These are phyloP conservation scores for Digitonthophagus gazella DNA, from an alignment of 2,888 invertebrate genomes.

Conservation along the genomic window DNA sequence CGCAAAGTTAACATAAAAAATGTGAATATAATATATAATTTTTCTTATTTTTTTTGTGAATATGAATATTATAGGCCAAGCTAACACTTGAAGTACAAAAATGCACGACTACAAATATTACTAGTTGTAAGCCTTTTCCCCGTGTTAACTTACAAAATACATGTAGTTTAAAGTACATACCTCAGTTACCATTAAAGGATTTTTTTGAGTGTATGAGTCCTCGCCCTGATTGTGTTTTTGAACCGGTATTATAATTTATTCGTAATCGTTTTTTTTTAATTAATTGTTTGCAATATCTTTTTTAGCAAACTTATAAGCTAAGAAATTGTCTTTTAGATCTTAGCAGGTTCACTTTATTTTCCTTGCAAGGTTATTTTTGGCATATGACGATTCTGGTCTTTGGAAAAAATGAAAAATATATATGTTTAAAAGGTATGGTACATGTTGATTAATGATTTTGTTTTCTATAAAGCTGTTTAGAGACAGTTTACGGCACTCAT, in stretches of 20 bases:
- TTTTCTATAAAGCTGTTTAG: too few relatives aligned
- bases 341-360: background rate
- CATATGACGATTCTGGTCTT: background rate
- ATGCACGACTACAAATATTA: background rate
- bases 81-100: background rate
- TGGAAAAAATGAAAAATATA: constrained; percentile 10
- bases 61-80: background rate
- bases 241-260: background rate
- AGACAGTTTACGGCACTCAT: too few relatives aligned
- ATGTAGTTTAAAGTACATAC: background rate
- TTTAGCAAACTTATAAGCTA: constrained; percentile 2
- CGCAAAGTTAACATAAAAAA: background rate
- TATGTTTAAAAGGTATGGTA: constrained; percentile 2
- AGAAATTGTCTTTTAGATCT: constrained; percentile 5
- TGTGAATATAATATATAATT: constrained; percentile 1
- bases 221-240: background rate
- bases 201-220: constrained; percentile 2
- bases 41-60: background rate
- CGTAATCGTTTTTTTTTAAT: background rate
- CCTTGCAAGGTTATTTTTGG: background rate
- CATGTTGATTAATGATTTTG: background rate
- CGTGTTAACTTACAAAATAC: constrained; percentile 1
- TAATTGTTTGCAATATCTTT: background rate
- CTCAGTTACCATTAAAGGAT: constrained; percentile 7
- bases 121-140: background rate